Evolutionary conservation across 1,140 invertebrate genomes (phyloP).

Genomic region (Drosophila virilis): DNA sequence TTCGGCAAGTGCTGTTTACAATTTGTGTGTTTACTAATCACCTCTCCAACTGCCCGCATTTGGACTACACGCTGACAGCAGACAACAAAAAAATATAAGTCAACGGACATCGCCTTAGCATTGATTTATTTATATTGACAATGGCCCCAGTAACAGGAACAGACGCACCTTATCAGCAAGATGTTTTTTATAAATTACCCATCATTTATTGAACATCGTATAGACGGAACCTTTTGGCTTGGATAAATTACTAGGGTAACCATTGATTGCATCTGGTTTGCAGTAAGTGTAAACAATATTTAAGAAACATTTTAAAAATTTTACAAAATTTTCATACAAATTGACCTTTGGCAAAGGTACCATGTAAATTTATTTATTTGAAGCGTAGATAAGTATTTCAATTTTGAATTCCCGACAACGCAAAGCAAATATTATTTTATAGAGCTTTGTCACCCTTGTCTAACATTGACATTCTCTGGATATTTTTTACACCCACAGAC

Average conservation of each 20-base stretch:
- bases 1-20: conserved; percentile 5
- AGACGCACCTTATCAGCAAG: conserved; percentile 12
- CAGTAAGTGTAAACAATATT: neutral
- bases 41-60: conserved; percentile 19
- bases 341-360: neutral
- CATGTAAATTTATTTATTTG: neutral
- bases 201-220: conserved; percentile 6
- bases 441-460: conserved; percentile 1
- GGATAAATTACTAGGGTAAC: neutral
- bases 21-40: conserved; percentile 23
- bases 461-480: conserved; percentile 4
- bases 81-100: conserved; percentile 9
- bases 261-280: neutral
- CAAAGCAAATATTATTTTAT: conserved; percentile 21
- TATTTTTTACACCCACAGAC: conserved; percentile 4
- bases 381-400: conserved; percentile 13
- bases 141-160: conserved; percentile 17
- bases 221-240: too few species aligned
- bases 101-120: conserved; percentile 13
- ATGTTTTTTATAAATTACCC: conserved; percentile 24
- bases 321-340: neutral
- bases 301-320: neutral
- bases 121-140: conserved; percentile 41
- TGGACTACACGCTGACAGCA: neutral
- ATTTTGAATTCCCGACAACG: neutral